Percentiles rank a stretch among this genome's conserved stretches.
Evolutionary conservation across 2,113 vertebrate genomes (phyloP).

Genomic region (Aythya baeri): DNA sequence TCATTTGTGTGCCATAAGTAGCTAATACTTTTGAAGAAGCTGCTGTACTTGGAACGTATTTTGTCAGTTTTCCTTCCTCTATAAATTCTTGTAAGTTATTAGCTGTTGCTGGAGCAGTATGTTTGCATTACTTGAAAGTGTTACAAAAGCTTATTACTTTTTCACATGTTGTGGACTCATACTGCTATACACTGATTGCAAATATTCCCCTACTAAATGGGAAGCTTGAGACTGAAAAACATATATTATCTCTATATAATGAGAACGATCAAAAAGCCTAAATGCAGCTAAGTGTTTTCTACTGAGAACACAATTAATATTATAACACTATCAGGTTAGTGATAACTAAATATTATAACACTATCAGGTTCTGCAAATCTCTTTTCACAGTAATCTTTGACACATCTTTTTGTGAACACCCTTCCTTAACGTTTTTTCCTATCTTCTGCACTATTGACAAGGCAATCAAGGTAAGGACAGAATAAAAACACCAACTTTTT

Average conservation of each 20-base stretch:
- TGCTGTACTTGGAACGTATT: not conserved
- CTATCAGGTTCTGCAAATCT: not conserved
- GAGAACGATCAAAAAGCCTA: not conserved
- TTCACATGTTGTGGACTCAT: not conserved
- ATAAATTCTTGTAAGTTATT: not conserved
- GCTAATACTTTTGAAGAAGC: not conserved
- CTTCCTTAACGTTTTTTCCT: not conserved
- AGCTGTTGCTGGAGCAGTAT: not conserved
- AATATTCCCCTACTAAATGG: not conserved
- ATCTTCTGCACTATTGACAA: not conserved
- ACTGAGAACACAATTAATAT: not conserved
- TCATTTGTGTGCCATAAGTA: not conserved
- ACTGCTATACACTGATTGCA: not conserved
- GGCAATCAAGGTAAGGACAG: not conserved
- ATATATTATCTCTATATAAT: not conserved
- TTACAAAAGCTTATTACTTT: not conserved
- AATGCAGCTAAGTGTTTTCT: not conserved
- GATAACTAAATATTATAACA: not conserved
- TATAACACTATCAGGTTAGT: too few relatives aligned
- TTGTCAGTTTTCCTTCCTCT: not conserved
- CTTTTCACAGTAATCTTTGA: not conserved
- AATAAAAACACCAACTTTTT: not conserved
- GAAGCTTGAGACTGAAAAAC: not conserved
- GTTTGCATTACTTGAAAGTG: not conserved
- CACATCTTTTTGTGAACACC: not conserved